Evolutionary conservation across 2,797 vertebrate species (phyloP), one percentile per base, ranked within the genome.

Genomic region (Syngnathus rostellatus): DNA sequence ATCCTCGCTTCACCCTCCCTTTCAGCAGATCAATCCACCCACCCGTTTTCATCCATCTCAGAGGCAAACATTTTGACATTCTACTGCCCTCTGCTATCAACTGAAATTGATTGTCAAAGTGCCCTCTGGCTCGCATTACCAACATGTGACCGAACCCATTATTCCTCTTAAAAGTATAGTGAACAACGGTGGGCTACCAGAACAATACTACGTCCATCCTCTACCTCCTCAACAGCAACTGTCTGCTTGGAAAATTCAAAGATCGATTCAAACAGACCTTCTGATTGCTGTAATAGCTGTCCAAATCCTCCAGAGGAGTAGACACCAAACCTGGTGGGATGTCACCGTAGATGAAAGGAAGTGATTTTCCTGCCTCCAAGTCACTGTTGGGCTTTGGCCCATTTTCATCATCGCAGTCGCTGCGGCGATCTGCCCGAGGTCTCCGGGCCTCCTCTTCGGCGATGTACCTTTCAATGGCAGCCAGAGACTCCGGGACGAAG

Each of bases 321-420:
- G 96, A 98, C 72, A 95, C 95, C 93, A 97, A 86, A 67, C 68
- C 80, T 53, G 90, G 74, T 72, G 96, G 96, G 72, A 90, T 90
- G 83, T 99, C 97, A 0, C 97, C 96, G 0, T 98, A 98, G 79
- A 98, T 98, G 88, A 98, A 98, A 37, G 97, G 95, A 61, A 99
- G 90, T 7, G 93, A 93, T 75, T 96, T 98, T 80, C 97, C 96
- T 37, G 94, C 96, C 89, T 98, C 95, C 93, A 99, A 89, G 90
- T 99, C 95, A n/a, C 92, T 95, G 73, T 98, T 98, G 85, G 96
- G 95, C 81, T 92, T 95, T 40, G 94, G 94, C 72, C 93, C 93
- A 65, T 95, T 92, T 77, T 97, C 95, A 59, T 97, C 95, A 1
- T 96, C 93, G 19, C 60, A 75, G 75, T 85, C 84, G 37, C 59